Evolutionary conservation across 2,888 invertebrate genomes (phyloP).

Genomic region (Ormia ochracea): DNA sequence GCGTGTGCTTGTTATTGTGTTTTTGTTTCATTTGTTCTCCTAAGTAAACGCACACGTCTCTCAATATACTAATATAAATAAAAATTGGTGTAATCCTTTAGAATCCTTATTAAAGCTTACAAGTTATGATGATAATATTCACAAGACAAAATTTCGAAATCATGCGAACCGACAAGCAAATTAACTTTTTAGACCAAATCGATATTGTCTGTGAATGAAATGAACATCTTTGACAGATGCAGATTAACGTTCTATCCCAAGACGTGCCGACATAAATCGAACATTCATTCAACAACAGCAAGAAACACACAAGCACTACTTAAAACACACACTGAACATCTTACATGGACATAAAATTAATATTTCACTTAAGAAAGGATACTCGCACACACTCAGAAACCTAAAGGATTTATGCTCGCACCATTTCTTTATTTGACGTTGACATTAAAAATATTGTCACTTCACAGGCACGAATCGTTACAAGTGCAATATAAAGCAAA

Average conservation of each 20-base stretch:
- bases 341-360: neutral
- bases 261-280: neutral
- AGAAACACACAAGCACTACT: neutral
- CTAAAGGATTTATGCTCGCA: neutral
- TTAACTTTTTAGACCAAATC: conserved; percentile 13
- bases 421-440: neutral
- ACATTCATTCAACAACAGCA: neutral
- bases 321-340: neutral
- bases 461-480: neutral
- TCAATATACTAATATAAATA: too few relatives aligned
- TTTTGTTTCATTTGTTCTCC: too few relatives aligned
- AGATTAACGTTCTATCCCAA: conserved; percentile 6
- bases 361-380: neutral
- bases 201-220: conserved; percentile 14
- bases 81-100: neutral
- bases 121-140: neutral
- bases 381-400: neutral
- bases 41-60: too few relatives aligned
- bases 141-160: neutral
- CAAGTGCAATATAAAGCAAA: neutral
- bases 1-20: too few relatives aligned
- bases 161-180: neutral
- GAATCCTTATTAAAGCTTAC: neutral
- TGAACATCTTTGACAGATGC: conserved; percentile 29
- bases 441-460: neutral